Conservation (phyloP, 2,113 vertebrate genomes). For the Coptodon rendalli region DNA sequence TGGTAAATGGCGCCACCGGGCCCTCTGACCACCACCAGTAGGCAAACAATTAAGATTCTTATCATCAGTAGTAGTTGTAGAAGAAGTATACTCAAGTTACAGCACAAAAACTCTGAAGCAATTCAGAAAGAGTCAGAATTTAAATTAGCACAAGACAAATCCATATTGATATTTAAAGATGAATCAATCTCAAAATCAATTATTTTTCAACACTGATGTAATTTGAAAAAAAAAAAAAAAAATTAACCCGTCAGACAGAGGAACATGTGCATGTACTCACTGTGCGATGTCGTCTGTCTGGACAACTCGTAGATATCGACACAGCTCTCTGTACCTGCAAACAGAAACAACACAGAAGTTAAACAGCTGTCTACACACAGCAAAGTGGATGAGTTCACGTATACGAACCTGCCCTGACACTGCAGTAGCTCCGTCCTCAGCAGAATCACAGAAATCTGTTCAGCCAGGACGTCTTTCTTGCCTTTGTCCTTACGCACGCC, state of each 20-base stretch:
- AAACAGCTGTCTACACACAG: no score
- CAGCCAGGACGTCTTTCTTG: slow-evolving; percentile 66
- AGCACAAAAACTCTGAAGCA: background rate
- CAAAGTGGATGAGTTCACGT: background rate
- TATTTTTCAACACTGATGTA: background rate
- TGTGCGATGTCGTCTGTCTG: background rate
- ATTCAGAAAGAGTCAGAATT: background rate
- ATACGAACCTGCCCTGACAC: slow-evolving; percentile 57
- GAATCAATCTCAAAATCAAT: background rate
- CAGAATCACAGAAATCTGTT: slow-evolving; percentile 63
- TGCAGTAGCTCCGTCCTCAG: slow-evolving; percentile 67
- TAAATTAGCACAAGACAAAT: background rate
- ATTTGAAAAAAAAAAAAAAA: background rate
- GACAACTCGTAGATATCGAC: slow-evolving; percentile 68
- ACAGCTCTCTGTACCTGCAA: slow-evolving; percentile 68
- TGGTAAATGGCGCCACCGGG: background rate
- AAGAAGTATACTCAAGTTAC: background rate
- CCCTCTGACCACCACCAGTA: background rate
- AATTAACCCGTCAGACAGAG: background rate
- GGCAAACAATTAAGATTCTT: background rate
- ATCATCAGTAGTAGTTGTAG: background rate
- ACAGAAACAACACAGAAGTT: background rate
- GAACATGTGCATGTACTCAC: slow-evolving; percentile 19
- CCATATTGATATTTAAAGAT: background rate
- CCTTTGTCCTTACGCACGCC: slow-evolving; percentile 69